Evolutionary conservation across 1,140 invertebrate species (phyloP).

Genomic region (Formica selysi): DNA sequence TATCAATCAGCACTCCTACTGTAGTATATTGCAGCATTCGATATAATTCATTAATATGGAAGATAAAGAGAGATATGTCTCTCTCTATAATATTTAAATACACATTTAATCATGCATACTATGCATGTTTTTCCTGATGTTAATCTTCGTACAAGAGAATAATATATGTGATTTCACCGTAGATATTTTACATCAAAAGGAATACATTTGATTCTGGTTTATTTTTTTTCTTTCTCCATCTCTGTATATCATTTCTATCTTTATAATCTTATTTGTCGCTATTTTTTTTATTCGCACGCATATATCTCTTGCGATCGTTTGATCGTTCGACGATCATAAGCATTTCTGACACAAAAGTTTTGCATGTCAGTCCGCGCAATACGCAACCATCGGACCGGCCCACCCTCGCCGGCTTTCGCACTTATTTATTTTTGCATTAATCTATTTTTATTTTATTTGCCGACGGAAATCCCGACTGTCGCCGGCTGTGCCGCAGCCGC

Average conservation of each 20-base stretch:
- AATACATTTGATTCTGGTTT: background rate
- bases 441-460: constrained; percentile 75
- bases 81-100: constrained; percentile 2
- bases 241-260: background rate
- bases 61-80: background rate
- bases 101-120: background rate
- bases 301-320: background rate
- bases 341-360: constrained; percentile 26
- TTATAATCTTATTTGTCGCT: background rate
- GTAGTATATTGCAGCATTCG: background rate
- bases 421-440: constrained; percentile 74
- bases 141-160: background rate
- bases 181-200: background rate
- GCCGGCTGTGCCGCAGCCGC: constrained; percentile 39
- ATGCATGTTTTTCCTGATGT: background rate
- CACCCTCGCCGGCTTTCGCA: background rate
- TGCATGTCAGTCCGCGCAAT: background rate
- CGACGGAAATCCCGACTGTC: constrained; percentile 53
- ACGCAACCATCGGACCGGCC: background rate
- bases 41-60: background rate
- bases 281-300: background rate
- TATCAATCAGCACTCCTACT: constrained; percentile 12
- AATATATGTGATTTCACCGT: background rate
- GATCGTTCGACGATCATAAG: background rate
- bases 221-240: background rate